These are phyloP conservation scores for Glyphotaelius pellucidus DNA, from an alignment of 2,888 invertebrate genomes.

Conservation along the genomic window DNA sequence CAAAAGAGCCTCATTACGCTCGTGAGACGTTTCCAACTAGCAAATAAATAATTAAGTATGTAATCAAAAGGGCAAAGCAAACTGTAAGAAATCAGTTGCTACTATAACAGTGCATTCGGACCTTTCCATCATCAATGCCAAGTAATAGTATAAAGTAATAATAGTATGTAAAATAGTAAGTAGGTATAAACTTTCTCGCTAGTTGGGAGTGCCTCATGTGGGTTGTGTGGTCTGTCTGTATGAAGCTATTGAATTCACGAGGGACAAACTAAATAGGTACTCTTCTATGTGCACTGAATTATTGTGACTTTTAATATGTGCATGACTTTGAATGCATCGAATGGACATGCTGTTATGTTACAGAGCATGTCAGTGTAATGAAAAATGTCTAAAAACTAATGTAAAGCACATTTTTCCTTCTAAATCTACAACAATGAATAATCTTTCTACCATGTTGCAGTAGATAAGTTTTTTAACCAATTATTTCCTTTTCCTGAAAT, in stretches of 20 bases:
- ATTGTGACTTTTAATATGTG: conserved; percentile 51
- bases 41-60: too few relatives aligned
- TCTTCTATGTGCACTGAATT: not conserved
- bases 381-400: conserved; percentile 31
- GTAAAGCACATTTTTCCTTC: conserved; percentile 11
- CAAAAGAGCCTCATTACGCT: too few relatives aligned
- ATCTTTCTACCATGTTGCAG: not conserved
- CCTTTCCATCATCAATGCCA: too few relatives aligned
- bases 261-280: not conserved
- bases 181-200: too few relatives aligned
- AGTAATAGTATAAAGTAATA: too few relatives aligned
- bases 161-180: too few relatives aligned
- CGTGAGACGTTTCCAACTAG: too few relatives aligned
- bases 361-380: conserved; percentile 53
- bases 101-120: too few relatives aligned
- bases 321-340: conserved; percentile 60
- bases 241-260: not conserved
- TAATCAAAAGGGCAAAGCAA: too few relatives aligned
- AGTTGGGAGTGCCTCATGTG: too few relatives aligned
- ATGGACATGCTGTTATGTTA: conserved; percentile 8
- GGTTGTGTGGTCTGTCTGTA: too few relatives aligned
- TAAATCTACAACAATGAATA: not conserved
- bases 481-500: not conserved
- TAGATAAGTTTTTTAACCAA: not conserved
- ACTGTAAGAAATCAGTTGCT: too few relatives aligned